These are phyloP conservation scores for Nephrotoma guestfalica DNA, from an alignment of 2,888 invertebrate species.

Conservation along the genomic window DNA sequence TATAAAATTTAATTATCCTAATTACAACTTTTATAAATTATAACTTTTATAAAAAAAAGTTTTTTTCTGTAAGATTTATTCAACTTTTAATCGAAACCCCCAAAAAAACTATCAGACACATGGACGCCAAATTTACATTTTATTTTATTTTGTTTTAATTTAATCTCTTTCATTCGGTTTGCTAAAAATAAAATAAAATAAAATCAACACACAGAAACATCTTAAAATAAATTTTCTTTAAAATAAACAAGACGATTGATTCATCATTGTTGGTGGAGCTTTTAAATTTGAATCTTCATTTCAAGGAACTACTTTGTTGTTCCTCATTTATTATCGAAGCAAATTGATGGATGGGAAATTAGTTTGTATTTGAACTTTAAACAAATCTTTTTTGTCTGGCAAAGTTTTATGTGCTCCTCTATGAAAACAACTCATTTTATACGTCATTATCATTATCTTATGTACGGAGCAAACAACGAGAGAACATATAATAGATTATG, in stretches of 20 bases:
- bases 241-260: not conserved
- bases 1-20: not conserved
- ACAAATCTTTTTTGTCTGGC: no score
- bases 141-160: not conserved
- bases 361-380: no score
- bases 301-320: no score
- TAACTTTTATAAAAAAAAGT: not conserved
- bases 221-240: not conserved
- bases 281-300: not conserved
- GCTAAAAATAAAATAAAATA: not conserved
- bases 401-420: no score
- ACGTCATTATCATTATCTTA: no score
- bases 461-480: no score
- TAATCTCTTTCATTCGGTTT: not conserved
- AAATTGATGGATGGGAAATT: no score
- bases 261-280: not conserved
- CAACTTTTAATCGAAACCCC: not conserved
- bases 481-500: no score
- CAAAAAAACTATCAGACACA: not conserved
- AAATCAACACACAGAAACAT: not conserved
- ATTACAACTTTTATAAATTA: not conserved
- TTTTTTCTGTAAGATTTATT: not conserved
- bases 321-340: no score
- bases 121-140: not conserved
- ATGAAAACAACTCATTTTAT: no score